Base-by-base conservation (phyloP, 1,140 invertebrate species). In the Pseudomyrmex cubaensis region DNA sequence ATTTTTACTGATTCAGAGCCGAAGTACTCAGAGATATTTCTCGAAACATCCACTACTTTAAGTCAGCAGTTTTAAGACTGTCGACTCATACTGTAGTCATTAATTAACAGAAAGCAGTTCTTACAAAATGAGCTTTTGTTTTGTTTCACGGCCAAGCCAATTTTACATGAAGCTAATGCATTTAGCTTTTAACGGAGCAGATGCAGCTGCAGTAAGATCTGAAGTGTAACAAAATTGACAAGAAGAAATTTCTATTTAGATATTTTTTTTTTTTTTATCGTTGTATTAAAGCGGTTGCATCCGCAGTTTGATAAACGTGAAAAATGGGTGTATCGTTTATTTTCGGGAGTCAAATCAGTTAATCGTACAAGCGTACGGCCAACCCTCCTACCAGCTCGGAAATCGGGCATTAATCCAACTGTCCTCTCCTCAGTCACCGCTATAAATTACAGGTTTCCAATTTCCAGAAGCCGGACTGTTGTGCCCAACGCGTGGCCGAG, bases 391-490 rank as follows among this genome's bases (percentile, higher is more conserved):
- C 12, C 10, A 44, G 20, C 59, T 70, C n/a, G 66, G 66, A 72
- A 87, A 84, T 85, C 25, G 73, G 85, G 82, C 89, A 91, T 91
- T 89, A 91, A 91, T 90, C 86, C 89, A 88, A 83, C 82, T 87
- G 66, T 84, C 75, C 75, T 59, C 66, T 84, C 64, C 87, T 80
- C 63, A 63, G 70, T 82, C 77, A 85, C 82, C 87, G 67, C 83
- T 85, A 88, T 92, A 92, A 91, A 92, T 92, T 91, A 90, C 87
- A 63, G 83, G 88, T 86, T 91, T 92, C 90, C 89, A 91, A 92
- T 92, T 92, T 92, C 90, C 87, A 92, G 89, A 87, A 87, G 84
- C 84, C 52, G 82, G 64, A 63, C 56, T 76, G 72, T 69, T 85
- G 57, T 74, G 59, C 72, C 50, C 67, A 59, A 35, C 35, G 50